Conservation (phyloP, 2,888 invertebrate genomes). For the Euphydryas editha region DNA sequence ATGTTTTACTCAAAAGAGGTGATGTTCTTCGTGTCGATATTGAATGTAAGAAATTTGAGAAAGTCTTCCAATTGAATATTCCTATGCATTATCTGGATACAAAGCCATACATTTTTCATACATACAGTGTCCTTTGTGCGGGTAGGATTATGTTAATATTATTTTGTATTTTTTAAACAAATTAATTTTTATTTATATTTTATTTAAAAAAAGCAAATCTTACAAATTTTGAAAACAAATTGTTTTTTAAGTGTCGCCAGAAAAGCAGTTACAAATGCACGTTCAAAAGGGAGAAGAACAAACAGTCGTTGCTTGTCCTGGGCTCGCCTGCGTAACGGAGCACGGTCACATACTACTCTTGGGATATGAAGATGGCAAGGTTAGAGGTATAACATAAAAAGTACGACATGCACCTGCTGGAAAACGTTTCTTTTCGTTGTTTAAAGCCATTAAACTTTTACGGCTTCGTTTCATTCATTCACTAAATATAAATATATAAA, state of each 20-base stretch:
- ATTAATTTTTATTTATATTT: background rate
- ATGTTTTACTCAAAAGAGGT: slow-evolving; percentile 51
- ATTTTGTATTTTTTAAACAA: background rate
- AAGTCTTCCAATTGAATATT: slow-evolving; percentile 21
- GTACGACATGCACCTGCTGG: background rate
- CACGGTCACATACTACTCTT: slow-evolving; percentile 59
- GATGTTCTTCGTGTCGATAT: slow-evolving; percentile 38
- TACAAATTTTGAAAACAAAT: background rate
- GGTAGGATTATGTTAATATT: slow-evolving; percentile 46
- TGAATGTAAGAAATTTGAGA: slow-evolving; percentile 14
- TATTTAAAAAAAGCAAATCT: no score
- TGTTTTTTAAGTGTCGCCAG: slow-evolving; percentile 42
- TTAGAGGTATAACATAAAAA: slow-evolving; percentile 39
- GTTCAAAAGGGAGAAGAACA: slow-evolving; percentile 30
- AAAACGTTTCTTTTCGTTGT: no score
- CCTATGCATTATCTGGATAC: slow-evolving; percentile 22
- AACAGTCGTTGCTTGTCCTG: slow-evolving; percentile 48
- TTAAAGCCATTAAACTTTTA: no score
- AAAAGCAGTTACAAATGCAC: slow-evolving; percentile 26
- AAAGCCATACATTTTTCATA: slow-evolving; percentile 46
- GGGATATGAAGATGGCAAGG: slow-evolving; percentile 60
- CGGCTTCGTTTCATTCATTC: no score
- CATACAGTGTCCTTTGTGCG: slow-evolving; percentile 47
- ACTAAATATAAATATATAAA: no score
- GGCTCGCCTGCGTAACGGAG: slow-evolving; percentile 51